Evolutionary conservation across 1,140 invertebrate species (phyloP), one percentile per base, ranked within the genome.

Genomic region (Zaprionus kolodkinae): DNA sequence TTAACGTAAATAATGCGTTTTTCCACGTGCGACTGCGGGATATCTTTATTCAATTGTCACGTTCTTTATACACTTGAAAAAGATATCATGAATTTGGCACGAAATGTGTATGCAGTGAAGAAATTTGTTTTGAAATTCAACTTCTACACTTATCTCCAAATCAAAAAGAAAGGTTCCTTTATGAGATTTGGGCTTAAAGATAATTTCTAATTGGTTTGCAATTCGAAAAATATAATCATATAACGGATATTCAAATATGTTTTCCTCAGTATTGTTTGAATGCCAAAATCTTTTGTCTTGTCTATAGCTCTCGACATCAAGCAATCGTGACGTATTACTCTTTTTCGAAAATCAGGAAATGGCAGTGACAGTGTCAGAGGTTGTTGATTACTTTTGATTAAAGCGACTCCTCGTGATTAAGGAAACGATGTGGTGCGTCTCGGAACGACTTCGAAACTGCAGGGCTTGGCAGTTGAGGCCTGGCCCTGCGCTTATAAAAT

Each of bases 41-140:
- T 79, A 84, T 67, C 40, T 61, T 36, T 35, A 15, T 7, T 13
- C 36, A 70, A 59, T 61, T 70, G 78, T 79, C 85, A 88, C 85
- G 85, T 88, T 89, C 10, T 6, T 38, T 38, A 33, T 40, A 79
- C 52, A 27, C 57, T 48, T 73, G n/a, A 43, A 65, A 2, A 33
- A 13, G 52, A 13, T n/a, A 33, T 55, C 52, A 15, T 15, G 6
- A 33, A 55, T 33, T 33, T 3, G 52, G 13, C 52, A 55, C 45
- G 45, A 50, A 50, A 50, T 21, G 17, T 10, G 10, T 9, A 38
- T 40, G 38, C 11, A n/a, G 11, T 13, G 11, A 40, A 3, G 11
- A 7, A 17, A 21, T 45, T 45, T 17, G 2, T 45, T 45, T 38
- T 15, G 6, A 45, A 17, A 48, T 48, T 21, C 3, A 11, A 48